Conservation (phyloP, 1,140 invertebrate species). For the Drosophila grimshawi region DNA sequence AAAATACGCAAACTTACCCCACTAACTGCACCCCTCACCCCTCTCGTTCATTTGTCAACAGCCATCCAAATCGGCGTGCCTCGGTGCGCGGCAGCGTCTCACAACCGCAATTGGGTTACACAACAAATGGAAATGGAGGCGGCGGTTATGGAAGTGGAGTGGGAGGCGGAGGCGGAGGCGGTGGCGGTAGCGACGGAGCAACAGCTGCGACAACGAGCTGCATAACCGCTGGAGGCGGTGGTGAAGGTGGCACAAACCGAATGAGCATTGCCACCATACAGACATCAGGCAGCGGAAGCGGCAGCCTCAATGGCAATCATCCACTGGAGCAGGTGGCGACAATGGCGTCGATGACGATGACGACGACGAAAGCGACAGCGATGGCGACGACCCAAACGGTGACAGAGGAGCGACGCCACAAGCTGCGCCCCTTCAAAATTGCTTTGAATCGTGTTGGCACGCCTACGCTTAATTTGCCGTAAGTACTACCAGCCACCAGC, state of each 20-base stretch:
- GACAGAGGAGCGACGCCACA: slow-evolving; percentile 88
- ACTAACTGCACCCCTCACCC: neutral
- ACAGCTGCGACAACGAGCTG: slow-evolving; percentile 72
- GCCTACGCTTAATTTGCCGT: slow-evolving; percentile 88
- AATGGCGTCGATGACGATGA: slow-evolving; percentile 88
- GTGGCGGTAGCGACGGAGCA: slow-evolving; percentile 83
- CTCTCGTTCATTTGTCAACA: slow-evolving; percentile 19
- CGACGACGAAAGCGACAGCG: slow-evolving; percentile 59
- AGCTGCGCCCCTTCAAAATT: slow-evolving; percentile 88
- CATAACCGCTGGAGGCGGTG: slow-evolving; percentile 49
- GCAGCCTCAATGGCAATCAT: slow-evolving; percentile 21
- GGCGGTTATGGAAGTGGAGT: slow-evolving; percentile 8
- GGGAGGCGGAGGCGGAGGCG: neutral
- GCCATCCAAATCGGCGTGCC: slow-evolving; percentile 78
- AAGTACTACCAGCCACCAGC: slow-evolving; percentile 26
- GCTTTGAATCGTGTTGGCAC: slow-evolving; percentile 87
- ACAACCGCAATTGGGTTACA: slow-evolving; percentile 74
- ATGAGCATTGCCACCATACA: slow-evolving; percentile 69
- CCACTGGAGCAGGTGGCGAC: slow-evolving; percentile 85
- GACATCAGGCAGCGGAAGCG: slow-evolving; percentile 12
- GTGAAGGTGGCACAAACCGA: slow-evolving; percentile 33
- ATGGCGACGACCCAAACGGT: slow-evolving; percentile 87
- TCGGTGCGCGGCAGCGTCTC: slow-evolving; percentile 72
- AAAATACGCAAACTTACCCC: slow-evolving; percentile 32
- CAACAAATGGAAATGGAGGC: slow-evolving; percentile 58